These are phyloP conservation scores for Arbacia lixula DNA, from an alignment of 53 echinoderm and acorn worm genomes.

Conservation along the genomic window DNA sequence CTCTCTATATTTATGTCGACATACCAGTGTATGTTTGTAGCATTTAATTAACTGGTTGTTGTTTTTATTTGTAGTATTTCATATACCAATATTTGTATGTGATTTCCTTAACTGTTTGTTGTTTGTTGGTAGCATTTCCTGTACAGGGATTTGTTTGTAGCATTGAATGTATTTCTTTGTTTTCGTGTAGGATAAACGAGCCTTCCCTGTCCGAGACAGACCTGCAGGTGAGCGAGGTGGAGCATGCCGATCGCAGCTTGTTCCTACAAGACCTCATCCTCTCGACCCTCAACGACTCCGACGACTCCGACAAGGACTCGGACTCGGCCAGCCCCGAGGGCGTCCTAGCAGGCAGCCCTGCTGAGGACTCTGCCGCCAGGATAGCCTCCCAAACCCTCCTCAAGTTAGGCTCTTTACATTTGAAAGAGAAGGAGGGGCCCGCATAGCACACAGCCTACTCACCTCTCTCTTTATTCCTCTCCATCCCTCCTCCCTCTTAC, in stretches of 20 bases:
- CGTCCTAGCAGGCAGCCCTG: constrained; percentile 56
- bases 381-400: constrained; percentile 72
- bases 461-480: not conserved
- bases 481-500: not conserved
- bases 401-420: constrained; percentile 96
- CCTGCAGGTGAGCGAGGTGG: constrained; percentile 85
- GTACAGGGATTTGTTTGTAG: too few relatives aligned
- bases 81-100: too few relatives aligned
- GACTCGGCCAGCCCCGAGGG: constrained; percentile 65
- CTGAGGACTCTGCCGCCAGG: constrained; percentile 24
- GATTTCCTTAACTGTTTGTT: too few relatives aligned
- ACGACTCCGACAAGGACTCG: constrained; percentile 73
- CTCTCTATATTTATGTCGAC: too few relatives aligned
- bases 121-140: too few relatives aligned
- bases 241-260: constrained; percentile 98
- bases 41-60: too few relatives aligned
- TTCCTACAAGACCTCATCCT: constrained; percentile 98
- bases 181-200: constrained; percentile 86
- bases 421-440: constrained; percentile 87
- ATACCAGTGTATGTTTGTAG: too few relatives aligned
- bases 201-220: constrained; percentile 87
- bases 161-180: too few relatives aligned
- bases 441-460: constrained; percentile 79
- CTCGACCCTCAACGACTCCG: constrained; percentile 95
- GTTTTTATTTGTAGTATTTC: too few relatives aligned